These are phyloP conservation scores for Pristis pectinata DNA, from an alignment of 2,797 vertebrate genomes.

Conservation along the genomic window DNA sequence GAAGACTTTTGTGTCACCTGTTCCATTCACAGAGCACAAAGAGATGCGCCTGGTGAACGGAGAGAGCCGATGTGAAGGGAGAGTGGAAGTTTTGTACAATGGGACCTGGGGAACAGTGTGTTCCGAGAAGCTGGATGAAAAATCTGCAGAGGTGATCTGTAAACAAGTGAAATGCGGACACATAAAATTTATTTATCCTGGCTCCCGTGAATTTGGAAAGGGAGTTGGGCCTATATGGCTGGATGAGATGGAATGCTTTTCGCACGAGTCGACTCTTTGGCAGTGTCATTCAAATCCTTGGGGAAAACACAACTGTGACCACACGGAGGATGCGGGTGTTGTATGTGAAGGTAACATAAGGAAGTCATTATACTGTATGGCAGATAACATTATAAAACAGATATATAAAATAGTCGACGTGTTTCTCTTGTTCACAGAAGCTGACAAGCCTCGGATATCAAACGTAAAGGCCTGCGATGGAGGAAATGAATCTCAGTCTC, in stretches of 20 bases:
- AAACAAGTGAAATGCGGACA: slow-evolving; percentile 49
- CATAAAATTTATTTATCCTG: accelerated
- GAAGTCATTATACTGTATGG: background rate
- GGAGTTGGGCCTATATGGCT: slow-evolving; percentile 48
- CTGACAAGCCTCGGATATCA: background rate
- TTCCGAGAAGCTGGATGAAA: slow-evolving; percentile 47
- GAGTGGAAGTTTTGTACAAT: slow-evolving; percentile 48
- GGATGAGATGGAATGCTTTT: slow-evolving; percentile 45
- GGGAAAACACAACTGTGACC: slow-evolving; percentile 50
- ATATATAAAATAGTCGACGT: too few species aligned
- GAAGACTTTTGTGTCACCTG: background rate
- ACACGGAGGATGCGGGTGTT: slow-evolving; percentile 47
- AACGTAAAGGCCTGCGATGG: background rate
- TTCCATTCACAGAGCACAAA: background rate
- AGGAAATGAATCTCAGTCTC: background rate
- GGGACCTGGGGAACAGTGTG: slow-evolving; percentile 48
- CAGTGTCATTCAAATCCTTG: slow-evolving; percentile 47
- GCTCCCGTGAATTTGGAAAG: background rate
- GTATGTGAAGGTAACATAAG: slow-evolving; percentile 47
- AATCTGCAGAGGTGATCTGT: slow-evolving; percentile 46
- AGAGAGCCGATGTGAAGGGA: slow-evolving; percentile 43
- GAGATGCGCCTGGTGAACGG: slow-evolving; percentile 43
- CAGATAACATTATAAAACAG: background rate
- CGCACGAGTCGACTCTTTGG: slow-evolving; percentile 46
- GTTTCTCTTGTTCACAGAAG: background rate